Base-by-base conservation (phyloP, 2,797 vertebrate genomes). In the Rhinella marina region DNA sequence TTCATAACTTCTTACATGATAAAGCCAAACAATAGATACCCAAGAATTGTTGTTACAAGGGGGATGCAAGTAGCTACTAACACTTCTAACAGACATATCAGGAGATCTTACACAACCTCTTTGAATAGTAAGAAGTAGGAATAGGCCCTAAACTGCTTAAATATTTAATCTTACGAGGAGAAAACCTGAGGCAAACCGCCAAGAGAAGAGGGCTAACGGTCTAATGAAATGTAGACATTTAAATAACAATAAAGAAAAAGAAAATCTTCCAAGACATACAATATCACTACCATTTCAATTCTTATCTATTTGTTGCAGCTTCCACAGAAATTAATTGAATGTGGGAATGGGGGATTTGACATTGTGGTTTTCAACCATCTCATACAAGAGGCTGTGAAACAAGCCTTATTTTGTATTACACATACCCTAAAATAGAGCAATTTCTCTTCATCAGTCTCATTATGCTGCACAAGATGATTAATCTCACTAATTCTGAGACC, bases 271-370 rank as follows among this genome's bases (percentile, higher is more conserved):
- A 52, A 50, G 7, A 25, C 75, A 48, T 68, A 17, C 32, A 66
- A 68, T 52, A 54, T 27, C 41, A 16, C 23, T 64, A 66, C 17
- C 6, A 56, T 57, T 83, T 41, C n/a, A 62, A 77, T 73, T 66
- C 10, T 78, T 79, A 78, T 88, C 73, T 70, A 78, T 88, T 88
- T 84, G 72, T 88, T 84, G 29, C 81, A 88, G 61, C 62, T 84
- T 79, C 54, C 66, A 79, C 27, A 84, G 52, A 88, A 83, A 78
- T 64, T 79, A 70, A 79, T 79, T 77, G 13, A 83, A 83, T 81
- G 48, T 87, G 81, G 72, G 86, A 73, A 56, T 84, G 75, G 82
- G 86, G 61, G 29, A 41, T 70, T 87, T 87, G 73, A 62, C 61
- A 87, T 83, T 68, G 83, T 68, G 41, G 72, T 83, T 54, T 64